Base-by-base conservation (phyloP, 1,140 invertebrate genomes). In the Heliconius congener region DNA sequence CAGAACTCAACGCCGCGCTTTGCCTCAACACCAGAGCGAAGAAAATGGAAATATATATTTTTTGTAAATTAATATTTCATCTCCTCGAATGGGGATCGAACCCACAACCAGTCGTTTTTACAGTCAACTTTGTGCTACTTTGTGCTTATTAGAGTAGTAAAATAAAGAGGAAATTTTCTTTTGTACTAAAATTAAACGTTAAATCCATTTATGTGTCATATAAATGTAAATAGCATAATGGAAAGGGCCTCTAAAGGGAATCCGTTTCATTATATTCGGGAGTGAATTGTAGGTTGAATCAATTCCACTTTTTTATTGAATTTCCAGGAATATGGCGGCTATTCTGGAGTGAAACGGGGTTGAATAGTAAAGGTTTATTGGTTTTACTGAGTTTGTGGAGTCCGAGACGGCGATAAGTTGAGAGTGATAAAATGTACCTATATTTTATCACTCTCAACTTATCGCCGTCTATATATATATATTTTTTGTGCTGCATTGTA, bases 171-270 rank as follows among this genome's bases (percentile, higher is more conserved):
- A 34, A 23, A 30, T 1, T 39, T 71, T 39, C 57, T 37, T 70
- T 78, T 84, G 76, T 82, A 55, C 34, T 71, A 27, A 82, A 71
- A 82, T 84, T 83, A 79, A 80, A 77, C 39, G 50, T 77, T 73
- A 77, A 82, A 84, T 82, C 82, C 82, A 84, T 87, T 88, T 88
- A 86, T 85, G 79, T 85, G 86, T 81, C 84, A 88, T 90, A 87
- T 86, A 87, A 86, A 89, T 89, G 87, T 87, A 88, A 91, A 90
- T 89, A 90, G 82, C 73, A 81, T 81, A 84, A 84, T 73, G 57
- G 71, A 83, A 85, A 83, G 84, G 82, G 72, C 76, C 81, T 78
- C 86, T 84, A 52, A 76, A 57, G 82, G 87, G 85, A 85, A 86
- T 85, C 82, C 83, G 74, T 87, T 87, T 86, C 84, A 87, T 89